phyloP scores from a whole-genome alignment of 2,888 invertebrate species.

The Pocota personata region DNA sequence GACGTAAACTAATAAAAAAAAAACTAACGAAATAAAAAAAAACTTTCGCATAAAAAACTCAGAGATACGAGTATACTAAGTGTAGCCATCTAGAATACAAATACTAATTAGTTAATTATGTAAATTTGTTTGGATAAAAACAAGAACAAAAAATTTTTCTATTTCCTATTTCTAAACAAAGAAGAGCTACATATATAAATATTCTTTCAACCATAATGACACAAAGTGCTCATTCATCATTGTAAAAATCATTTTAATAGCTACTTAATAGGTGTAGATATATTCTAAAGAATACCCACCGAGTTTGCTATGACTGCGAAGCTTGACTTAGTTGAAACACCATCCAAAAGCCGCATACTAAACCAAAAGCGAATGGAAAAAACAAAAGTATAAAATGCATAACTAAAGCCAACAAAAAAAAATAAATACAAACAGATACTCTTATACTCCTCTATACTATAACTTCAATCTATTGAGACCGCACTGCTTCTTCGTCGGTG shows the following conservation, averaged over 20 bases:
- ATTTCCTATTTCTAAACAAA: conserved; percentile 4
- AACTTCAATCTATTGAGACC: conserved; percentile 5
- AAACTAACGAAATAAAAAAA: conserved; percentile 8
- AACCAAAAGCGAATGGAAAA: background rate
- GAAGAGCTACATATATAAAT: background rate
- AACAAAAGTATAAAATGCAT: background rate
- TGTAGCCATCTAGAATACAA: conserved; percentile 49
- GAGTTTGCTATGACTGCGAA: background rate
- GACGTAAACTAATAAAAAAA: conserved; percentile 30
- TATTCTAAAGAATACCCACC: conserved; percentile 11
- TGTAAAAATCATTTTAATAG: conserved; percentile 67
- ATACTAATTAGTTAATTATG: conserved; percentile 70
- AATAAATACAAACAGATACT: conserved; percentile 3
- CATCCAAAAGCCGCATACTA: background rate
- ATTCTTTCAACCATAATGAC: conserved; percentile 48
- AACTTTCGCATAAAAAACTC: conserved; percentile 16
- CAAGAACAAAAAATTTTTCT: conserved; percentile 25
- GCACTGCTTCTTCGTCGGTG: conserved; percentile 21
- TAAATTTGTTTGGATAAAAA: conserved; percentile 12
- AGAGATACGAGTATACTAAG: conserved; percentile 29
- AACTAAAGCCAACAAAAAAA: background rate
- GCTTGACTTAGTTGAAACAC: background rate
- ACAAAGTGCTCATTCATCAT: conserved; percentile 74
- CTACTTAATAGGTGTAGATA: conserved; percentile 56
- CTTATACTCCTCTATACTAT: background rate